Evolutionary conservation across 2,888 invertebrate species (phyloP), one percentile per base, ranked within the genome.

Genomic region (Slavum lentiscoides): DNA sequence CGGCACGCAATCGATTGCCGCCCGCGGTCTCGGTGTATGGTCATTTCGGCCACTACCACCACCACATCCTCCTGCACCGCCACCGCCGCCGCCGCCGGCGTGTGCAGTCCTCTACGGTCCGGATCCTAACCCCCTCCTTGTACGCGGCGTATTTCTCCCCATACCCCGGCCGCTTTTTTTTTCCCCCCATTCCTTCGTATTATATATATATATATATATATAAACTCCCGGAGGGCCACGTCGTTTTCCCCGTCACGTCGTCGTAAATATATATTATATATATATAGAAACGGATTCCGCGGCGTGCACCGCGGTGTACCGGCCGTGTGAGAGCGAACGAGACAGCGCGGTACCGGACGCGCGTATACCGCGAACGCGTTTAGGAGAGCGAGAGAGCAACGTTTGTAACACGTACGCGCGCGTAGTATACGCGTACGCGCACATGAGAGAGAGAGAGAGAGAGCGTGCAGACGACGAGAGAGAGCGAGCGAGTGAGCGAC

Each of bases 1-100:
- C 76, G 68, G 69, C 23, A 61, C 76, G 67, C 76, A 76, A 76
- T 76, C 76, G 76, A 76, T 76, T 68, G 68, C 76, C 59, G 68
- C 64, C 69, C 68, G 68, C 43, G 75, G 68, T 76, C 68, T 30
- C 30, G 30, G 68, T 43, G 8, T 43, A 59, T 59, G 75, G 75
- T 68, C 75, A 76, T 76, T 76, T 76, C 61, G 76, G 59, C 9
- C 75, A 39, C 66, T 58, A 7, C 55, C 66, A 13, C 15, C 74
- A 17, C 23, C 43, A 13, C n/a, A 4, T 30, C 30, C 30, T 30
- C 2, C 30, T 1, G 30, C 30, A 30, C 30, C 30, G 4, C 73
- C 43, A 6, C 7, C 43, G 7, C 9, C 43, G 43, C 43, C 39
- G 39, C 39, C 39, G 7, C 39, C 7, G 39, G n/a, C n/a, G n/a